Conservation (phyloP, 2,797 vertebrate species). For the Delichon dasypus region DNA sequence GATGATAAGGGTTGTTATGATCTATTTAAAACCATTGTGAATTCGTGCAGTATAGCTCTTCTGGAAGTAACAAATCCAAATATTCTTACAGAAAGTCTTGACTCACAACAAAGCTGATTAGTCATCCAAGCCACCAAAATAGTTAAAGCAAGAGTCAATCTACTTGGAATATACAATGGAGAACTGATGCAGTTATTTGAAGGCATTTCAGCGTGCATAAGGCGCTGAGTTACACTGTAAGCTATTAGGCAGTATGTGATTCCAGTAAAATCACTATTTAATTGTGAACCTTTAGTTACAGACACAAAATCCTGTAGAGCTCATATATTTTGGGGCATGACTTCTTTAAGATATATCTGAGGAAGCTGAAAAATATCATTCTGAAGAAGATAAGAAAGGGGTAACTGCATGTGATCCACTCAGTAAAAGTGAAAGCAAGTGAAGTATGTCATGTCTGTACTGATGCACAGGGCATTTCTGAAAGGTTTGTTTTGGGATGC, state of each 20-base stretch:
- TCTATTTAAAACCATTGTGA: conserved; percentile 34
- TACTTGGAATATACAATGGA: conserved; percentile 22
- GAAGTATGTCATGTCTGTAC: not conserved
- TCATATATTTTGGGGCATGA: not conserved
- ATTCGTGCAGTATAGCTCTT: conserved; percentile 8
- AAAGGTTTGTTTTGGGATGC: not conserved
- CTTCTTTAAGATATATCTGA: not conserved
- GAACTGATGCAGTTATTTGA: conserved; percentile 29
- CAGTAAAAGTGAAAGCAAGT: not conserved
- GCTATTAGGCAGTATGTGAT: not conserved
- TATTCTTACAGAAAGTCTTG: conserved; percentile 29
- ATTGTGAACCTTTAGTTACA: conserved; percentile 2
- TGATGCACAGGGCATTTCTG: not conserved
- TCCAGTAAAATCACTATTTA: not conserved
- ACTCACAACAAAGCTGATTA: conserved; percentile 35
- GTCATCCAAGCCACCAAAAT: conserved; percentile 38
- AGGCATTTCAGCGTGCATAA: conserved; percentile 2
- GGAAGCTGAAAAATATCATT: not conserved
- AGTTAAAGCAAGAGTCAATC: conserved; percentile 28
- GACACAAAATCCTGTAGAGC: not conserved
- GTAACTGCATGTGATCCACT: not conserved
- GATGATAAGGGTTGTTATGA: not conserved
- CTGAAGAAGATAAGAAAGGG: not conserved
- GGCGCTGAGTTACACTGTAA: not conserved
- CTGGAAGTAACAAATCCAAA: conserved; percentile 34